phyloP scores from a whole-genome alignment of 2,797 vertebrate genomes.

The Helarctos malayanus region DNA sequence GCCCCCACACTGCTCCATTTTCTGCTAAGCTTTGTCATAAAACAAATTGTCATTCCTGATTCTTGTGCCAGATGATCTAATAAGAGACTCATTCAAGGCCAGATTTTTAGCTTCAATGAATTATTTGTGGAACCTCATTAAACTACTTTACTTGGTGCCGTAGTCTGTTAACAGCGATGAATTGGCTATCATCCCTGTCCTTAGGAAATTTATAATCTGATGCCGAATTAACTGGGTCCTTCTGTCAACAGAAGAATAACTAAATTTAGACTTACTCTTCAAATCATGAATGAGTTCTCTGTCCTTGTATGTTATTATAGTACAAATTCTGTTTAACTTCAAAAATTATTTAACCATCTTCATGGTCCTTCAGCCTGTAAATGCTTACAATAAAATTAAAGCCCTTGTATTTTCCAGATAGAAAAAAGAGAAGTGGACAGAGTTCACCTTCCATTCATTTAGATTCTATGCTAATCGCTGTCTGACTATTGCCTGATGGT shows the following conservation, averaged over 20 bases:
- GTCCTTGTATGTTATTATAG: neutral
- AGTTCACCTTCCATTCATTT: neutral
- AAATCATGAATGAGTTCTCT: slow-evolving; percentile 33
- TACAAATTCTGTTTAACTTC: slow-evolving; percentile 53
- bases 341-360: neutral
- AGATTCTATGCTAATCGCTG: slow-evolving; percentile 8
- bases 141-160: neutral
- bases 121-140: slow-evolving; percentile 57
- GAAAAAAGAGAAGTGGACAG: neutral
- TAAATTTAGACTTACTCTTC: slow-evolving; percentile 42
- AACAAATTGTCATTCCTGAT: slow-evolving; percentile 47
- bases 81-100: slow-evolving; percentile 20
- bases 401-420: neutral
- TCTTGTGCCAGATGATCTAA: slow-evolving; percentile 53
- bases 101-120: slow-evolving; percentile 51
- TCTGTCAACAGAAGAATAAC: slow-evolving; percentile 49
- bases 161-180: neutral
- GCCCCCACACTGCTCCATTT: neutral
- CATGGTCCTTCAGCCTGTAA: neutral
- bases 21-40: slow-evolving; percentile 40
- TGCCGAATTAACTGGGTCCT: slow-evolving; percentile 33
- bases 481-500: neutral
- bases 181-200: neutral
- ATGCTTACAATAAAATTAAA: slow-evolving; percentile 22
- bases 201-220: slow-evolving; percentile 29